Base-by-base conservation (phyloP, 2,888 invertebrate genomes). In the Cotesia congregata region DNA sequence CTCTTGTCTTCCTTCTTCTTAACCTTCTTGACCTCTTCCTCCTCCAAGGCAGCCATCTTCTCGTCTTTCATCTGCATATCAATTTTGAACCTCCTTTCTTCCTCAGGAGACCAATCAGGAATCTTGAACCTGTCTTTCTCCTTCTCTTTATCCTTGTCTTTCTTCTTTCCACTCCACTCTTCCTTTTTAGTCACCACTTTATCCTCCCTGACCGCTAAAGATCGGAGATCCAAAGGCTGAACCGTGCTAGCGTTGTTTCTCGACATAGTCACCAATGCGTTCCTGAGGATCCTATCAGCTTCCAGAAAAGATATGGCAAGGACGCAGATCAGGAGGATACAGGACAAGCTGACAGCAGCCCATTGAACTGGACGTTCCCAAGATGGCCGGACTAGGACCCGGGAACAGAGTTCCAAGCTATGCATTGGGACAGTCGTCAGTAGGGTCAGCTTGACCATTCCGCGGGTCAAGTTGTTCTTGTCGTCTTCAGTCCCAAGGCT, bases 291-390 rank as follows among this genome's bases (percentile, higher is more conserved):
- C 68, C 94, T 91, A 83, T 94, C 93, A 0, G 94, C 93, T 83
- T 96, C 96, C 64, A 95, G 91, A 81, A 94, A 92, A 0, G 94
- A 93, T 59, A 93, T 92, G 50, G 94, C 91, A 77, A 94, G 85
- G 40, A 94, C 92, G 83, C 93, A 91, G 82, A 94, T 86, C 80
- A 95, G 90, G 82, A 94, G 90, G 80, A 93, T 91, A 72, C 91
- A 89, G 86, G 94, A 92, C 82, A 94, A 90, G 82, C 90, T 90
- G 76, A 93, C 91, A 67, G 92, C 92, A 75, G 91, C 90, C 86
- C 92, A 95, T 85, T 95, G 95, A 71, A 96, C 90, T 20, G 92
- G 89, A 5, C 91, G 90, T 87, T 97, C 97, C 95, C 96, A 97
- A 1, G 90, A 88, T 0, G 96, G 97, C 64, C 96, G 92, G 1